phyloP scores from a whole-genome alignment of 1,140 invertebrate species.

The Papilio machaon region DNA sequence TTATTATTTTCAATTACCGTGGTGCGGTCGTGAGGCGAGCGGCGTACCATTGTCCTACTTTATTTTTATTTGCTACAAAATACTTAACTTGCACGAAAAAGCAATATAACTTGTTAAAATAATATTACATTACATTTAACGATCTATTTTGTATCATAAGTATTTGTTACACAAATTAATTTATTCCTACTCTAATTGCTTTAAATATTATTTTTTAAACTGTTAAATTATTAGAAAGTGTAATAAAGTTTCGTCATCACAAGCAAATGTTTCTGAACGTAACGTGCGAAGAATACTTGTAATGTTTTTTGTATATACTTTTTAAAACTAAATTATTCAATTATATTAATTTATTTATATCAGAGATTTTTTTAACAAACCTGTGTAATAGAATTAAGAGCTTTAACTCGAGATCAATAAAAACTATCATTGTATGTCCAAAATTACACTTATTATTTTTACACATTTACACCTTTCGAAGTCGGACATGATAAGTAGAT shows the following conservation, averaged over 20 bases:
- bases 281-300: neutral
- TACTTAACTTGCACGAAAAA: slow-evolving; percentile 30
- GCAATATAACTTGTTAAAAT: slow-evolving; percentile 31
- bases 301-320: neutral
- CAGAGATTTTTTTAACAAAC: neutral
- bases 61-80: slow-evolving; percentile 50
- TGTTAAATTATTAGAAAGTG: neutral
- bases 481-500: neutral
- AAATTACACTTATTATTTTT: no score
- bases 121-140: slow-evolving; percentile 29
- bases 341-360: neutral
- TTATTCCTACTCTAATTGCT: neutral
- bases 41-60: slow-evolving; percentile 66
- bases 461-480: neutral
- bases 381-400: neutral
- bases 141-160: neutral
- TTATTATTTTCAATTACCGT: slow-evolving; percentile 79
- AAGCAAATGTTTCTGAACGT: neutral
- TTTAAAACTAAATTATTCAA: neutral
- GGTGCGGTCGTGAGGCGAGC: slow-evolving; percentile 57
- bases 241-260: neutral
- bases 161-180: slow-evolving; percentile 1
- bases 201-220: neutral
- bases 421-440: no score
- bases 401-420: no score